Evolutionary conservation across 2,888 invertebrate species (phyloP), one percentile per base, ranked within the genome.

Genomic region (Drosophila mayaguana): DNA sequence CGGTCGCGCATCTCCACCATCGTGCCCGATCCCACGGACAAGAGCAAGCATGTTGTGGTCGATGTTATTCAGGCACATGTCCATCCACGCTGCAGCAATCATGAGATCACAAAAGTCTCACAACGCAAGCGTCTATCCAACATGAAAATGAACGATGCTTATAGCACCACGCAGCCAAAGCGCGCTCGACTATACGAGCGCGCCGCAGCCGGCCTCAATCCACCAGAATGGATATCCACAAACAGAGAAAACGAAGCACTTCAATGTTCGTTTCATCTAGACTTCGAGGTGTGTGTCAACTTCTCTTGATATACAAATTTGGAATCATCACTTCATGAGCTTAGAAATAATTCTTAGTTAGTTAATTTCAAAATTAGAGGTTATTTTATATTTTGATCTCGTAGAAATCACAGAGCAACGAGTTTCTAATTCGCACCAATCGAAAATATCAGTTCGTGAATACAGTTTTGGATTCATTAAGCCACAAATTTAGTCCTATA

Each of bases 1-100:
- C 85, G 85, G 7, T 90, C 90, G 0, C 85, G 91, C 12, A 85
- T 91, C 22, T 85, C 90, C 25, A 91, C 91, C 3, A 66, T 88
- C 9, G 57, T 90, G 36, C 77, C 91, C 28, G 63, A 87, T 56
- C 40, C 78, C 4, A 51, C 54, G 61, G 90, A 91, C 51, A 81
- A 86, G 46, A 63, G 72, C 4, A 80, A 77, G 12, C 90, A 90
- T 20, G 75, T 85, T 48, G 82, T 91, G 4, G 80, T 89, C 16
- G 88, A 88, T 20, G 80, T 90, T 1, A 75, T 80, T 2, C 78
- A 82, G 9, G 75, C 77, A 12, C 91, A 91, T 70, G 76, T 86
- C 6, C 91, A 91, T 75, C 84, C 83, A 2, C 91, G 88, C 2
- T 91, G 91, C 51, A 83, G 91, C 28, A 78, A 81, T 32, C 85